A percentile compares a stretch with the other conserved stretches of the same genome.
Conservation (phyloP, 1,140 invertebrate genomes). For the Epicauta chinensis region DNA sequence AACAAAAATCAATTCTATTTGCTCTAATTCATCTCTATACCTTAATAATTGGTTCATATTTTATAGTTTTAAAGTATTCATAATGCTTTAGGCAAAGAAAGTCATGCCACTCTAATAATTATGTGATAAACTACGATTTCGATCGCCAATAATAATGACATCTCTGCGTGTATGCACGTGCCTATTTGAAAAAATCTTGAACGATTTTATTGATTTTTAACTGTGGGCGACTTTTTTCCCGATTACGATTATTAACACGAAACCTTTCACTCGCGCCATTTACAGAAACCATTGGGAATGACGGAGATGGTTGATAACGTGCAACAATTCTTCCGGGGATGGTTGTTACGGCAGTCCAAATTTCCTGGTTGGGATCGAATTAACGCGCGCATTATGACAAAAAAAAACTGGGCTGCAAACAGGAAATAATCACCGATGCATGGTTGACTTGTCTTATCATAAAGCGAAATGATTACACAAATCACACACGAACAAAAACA, state of each 20-base stretch:
- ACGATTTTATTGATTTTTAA: too few relatives aligned
- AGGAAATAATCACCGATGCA: constrained; percentile 20
- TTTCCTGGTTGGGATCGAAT: too few relatives aligned
- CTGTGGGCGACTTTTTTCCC: constrained; percentile 23
- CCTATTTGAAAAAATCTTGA: constrained; percentile 1
- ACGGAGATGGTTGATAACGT: constrained; percentile 14
- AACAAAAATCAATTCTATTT: constrained; percentile 12
- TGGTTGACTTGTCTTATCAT: constrained; percentile 4
- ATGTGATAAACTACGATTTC: constrained; percentile 30
- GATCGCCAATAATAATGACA: constrained; percentile 30
- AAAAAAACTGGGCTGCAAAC: constrained; percentile 20
- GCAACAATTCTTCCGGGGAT: too few relatives aligned
- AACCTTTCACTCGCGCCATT: constrained; percentile 28
- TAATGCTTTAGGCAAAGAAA: constrained; percentile 27
- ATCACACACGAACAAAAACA: too few relatives aligned
- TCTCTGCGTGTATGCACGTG: constrained; percentile 27
- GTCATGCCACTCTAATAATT: constrained; percentile 31
- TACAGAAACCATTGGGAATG: constrained; percentile 4
- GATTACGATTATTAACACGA: too few relatives aligned
- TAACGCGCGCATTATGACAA: neutral
- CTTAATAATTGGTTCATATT: neutral
- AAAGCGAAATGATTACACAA: constrained; percentile 1
- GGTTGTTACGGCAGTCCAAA: too few relatives aligned
- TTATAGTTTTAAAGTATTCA: constrained; percentile 11
- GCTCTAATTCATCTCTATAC: constrained; percentile 10